Base-by-base conservation (phyloP, 2,888 invertebrate species). In the Auanema freiburgensis region DNA sequence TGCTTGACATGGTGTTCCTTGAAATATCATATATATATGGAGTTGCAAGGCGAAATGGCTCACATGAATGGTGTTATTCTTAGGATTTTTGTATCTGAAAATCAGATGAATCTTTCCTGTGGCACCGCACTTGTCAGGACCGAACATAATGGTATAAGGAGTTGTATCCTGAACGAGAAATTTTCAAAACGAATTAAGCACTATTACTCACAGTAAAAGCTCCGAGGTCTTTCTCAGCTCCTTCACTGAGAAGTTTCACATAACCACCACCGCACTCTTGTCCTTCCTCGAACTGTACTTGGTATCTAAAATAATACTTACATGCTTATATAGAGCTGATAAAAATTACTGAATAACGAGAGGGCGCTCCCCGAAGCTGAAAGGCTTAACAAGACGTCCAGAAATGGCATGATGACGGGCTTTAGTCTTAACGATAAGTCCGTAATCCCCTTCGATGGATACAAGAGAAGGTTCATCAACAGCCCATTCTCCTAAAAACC, bases 181-280 rank as follows among this genome's bases (percentile, higher is more conserved):
- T 2, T 59, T 80, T 80, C 53, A 18, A 12, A 52, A 59, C 12
- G 3, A 5, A 46, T 18, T 10, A 6, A 10, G 3, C 46, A 6
- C 21, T 18, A 33, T 11, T 8, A 41, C 5, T 18, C 4, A 66
- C 66, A 43, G 67, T 65, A 60, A 78, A 77, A 21, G 55, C 52
- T 12, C 65, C 67, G 23, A 81, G 62, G 43, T 70, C 65, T 58
- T 77, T 74, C 61, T 89, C 87, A 51, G 88, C 87, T 61, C 90
- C 89, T 25, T 90, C 88, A 12, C 92, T 91, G 18, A 98, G 87
- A 52, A 99, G 88, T 86, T 98, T 98, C 55, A 98, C 87, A 85
- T 99, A 98, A 10, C 96, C 94, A 11, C 98, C 98, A 52, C 98
- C 98, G 85, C 98, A 98, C 85, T 96, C 96, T 86, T 95, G 94